phyloP scores from a whole-genome alignment of 2,113 vertebrate species.

The Solenodon paradoxus region DNA sequence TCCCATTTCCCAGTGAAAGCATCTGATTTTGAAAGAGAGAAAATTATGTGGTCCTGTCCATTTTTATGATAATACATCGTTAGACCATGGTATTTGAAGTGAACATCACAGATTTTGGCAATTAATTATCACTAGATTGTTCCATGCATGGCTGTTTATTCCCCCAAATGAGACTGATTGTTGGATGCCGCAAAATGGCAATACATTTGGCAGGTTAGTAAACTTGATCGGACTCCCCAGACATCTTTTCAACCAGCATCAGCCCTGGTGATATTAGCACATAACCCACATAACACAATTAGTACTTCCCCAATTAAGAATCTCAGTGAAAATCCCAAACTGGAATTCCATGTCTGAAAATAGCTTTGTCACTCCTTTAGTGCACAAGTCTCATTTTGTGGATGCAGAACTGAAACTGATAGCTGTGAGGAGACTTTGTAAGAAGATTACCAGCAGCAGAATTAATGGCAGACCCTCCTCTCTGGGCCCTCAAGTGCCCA shows the following conservation, averaged over 20 bases:
- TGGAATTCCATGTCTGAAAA: not conserved
- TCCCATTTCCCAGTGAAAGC: not conserved
- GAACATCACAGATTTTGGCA: not conserved
- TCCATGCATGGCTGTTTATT: not conserved
- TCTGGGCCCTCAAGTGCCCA: not conserved
- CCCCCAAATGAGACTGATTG: not conserved
- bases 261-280: not conserved
- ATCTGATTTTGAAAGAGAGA: constrained; percentile 1
- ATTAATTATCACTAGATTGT: not conserved
- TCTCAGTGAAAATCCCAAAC: not conserved
- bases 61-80: not conserved
- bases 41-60: not conserved
- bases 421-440: not conserved
- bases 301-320: not conserved
- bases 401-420: not conserved
- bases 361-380: not conserved
- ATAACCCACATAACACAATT: not conserved
- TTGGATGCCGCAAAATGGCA: not conserved
- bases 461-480: not conserved
- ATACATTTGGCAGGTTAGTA: not conserved
- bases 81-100: not conserved
- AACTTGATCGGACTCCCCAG: not conserved
- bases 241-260: not conserved
- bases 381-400: not conserved
- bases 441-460: not conserved